Evolutionary conservation across 2,888 invertebrate species (phyloP).

Genomic region (Macrosiphum euphorbiae): DNA sequence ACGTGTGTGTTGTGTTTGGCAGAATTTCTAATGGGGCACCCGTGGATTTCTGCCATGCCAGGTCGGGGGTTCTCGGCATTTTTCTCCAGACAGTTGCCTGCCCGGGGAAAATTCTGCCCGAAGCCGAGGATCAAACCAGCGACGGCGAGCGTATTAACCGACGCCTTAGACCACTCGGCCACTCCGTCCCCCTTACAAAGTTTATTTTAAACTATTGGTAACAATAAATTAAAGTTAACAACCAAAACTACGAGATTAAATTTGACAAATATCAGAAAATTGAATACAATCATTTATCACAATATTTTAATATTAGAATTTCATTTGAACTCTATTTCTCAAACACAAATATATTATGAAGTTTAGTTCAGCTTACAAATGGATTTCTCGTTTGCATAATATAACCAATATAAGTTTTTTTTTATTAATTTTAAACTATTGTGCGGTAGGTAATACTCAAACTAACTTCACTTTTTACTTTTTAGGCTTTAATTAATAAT

Average conservation of each 20-base stretch:
- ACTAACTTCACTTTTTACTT: not conserved
- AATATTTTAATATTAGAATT: not conserved
- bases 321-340: not conserved
- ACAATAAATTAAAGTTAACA: not conserved
- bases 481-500: not conserved
- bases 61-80: too few species aligned
- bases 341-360: not conserved
- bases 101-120: too few species aligned
- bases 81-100: too few species aligned
- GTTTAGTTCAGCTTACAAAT: not conserved
- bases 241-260: not conserved
- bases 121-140: too few species aligned
- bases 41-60: too few species aligned
- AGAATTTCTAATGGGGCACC: too few species aligned
- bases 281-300: not conserved
- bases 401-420: not conserved
- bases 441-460: not conserved
- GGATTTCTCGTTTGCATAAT: not conserved
- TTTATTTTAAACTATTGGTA: not conserved
- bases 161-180: too few species aligned
- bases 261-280: not conserved
- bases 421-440: not conserved
- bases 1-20: too few species aligned
- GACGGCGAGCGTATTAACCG: too few species aligned
- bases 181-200: not conserved